Conservation (phyloP, 2,797 vertebrate genomes). For the Micromesistius poutassou region DNA sequence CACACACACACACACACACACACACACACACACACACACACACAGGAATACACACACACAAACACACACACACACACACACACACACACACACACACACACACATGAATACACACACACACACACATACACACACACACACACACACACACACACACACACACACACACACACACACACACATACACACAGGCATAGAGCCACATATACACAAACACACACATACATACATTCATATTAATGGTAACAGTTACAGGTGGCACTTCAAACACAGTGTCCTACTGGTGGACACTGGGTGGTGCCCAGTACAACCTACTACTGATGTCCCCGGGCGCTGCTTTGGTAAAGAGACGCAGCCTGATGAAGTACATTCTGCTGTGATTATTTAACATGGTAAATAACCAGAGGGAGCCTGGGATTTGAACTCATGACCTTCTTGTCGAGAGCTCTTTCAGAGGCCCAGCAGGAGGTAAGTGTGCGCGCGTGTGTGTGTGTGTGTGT, state of each 20-base stretch:
- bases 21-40: constrained; percentile 22
- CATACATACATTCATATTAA: not conserved
- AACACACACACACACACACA: not conserved
- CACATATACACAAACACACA: no score
- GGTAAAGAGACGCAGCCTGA: not conserved
- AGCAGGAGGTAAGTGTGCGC: not conserved
- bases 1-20: constrained; percentile 25
- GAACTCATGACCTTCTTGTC: not conserved
- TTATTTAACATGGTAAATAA: not conserved
- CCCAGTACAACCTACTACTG: not conserved
- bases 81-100: no score
- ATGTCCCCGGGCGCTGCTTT: not conserved
- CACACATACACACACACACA: no score
- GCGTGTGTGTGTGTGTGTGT: not conserved
- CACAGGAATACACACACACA: no score
- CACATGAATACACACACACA: no score
- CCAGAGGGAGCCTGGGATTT: not conserved
- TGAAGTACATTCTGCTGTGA: not conserved
- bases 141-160: constrained; percentile 1
- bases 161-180: constrained; percentile 21
- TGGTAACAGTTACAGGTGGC: not conserved
- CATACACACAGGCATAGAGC: not conserved
- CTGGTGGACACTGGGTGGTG: not conserved
- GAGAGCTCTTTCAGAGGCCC: not conserved
- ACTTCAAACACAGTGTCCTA: not conserved